These are phyloP conservation scores for Willisornis vidua DNA, from an alignment of 2,113 vertebrate species.

Conservation along the genomic window DNA sequence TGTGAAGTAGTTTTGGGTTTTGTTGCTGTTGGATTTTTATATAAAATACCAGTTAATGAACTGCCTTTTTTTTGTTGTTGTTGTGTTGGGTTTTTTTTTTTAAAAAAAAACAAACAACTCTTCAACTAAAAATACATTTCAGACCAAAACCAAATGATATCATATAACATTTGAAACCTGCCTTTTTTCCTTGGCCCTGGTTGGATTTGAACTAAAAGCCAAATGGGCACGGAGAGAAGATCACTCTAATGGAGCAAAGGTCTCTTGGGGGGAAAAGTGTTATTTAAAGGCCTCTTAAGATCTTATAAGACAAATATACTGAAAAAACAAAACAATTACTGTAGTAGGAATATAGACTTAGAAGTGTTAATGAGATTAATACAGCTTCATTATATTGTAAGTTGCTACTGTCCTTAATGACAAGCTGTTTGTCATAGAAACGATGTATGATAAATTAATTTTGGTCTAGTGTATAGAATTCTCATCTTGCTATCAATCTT, in stretches of 20 bases:
- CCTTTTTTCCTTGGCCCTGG: slow-evolving; percentile 30
- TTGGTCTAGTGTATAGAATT: slow-evolving; percentile 73
- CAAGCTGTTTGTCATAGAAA: slow-evolving; percentile 76
- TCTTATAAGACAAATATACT: slow-evolving; percentile 66
- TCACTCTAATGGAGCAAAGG: slow-evolving; percentile 49
- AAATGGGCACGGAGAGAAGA: slow-evolving; percentile 64
- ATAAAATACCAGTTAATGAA: slow-evolving; percentile 66
- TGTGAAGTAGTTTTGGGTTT: slow-evolving; percentile 57
- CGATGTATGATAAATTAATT: slow-evolving; percentile 70
- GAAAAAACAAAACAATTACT: slow-evolving; percentile 38
- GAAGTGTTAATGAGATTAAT: slow-evolving; percentile 71
- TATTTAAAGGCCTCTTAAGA: slow-evolving; percentile 72
- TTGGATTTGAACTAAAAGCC: slow-evolving; percentile 20
- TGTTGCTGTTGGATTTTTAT: slow-evolving; percentile 68
- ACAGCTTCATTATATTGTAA: slow-evolving; percentile 75
- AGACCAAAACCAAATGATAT: slow-evolving; percentile 70
- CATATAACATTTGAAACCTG: slow-evolving; percentile 57
- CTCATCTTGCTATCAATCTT: slow-evolving; percentile 72
- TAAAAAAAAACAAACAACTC: neutral
- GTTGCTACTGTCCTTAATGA: slow-evolving; percentile 72
- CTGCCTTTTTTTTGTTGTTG: slow-evolving; percentile 29
- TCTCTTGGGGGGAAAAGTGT: slow-evolving; percentile 67
- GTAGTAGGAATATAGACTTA: slow-evolving; percentile 74
- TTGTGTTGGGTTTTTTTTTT: neutral
- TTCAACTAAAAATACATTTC: slow-evolving; percentile 55